Percentiles rank a stretch among this genome's conserved stretches.
Conservation (phyloP, 2,888 invertebrate genomes). For the Leptopilina syphax region DNA sequence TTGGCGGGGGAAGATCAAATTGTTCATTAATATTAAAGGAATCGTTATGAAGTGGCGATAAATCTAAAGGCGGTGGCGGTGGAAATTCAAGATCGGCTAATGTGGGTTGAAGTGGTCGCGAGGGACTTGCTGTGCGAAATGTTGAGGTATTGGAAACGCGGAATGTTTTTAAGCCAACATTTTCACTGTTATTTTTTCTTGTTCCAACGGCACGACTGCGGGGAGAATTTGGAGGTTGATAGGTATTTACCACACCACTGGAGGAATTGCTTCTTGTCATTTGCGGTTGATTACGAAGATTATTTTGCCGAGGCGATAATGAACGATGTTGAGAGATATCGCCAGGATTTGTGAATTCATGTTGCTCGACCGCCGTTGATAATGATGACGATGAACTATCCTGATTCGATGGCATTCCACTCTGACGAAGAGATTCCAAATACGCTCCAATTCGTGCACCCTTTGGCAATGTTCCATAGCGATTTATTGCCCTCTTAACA, state of each 20-base stretch:
- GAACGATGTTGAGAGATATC: constrained; percentile 78
- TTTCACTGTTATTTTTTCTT: constrained; percentile 67
- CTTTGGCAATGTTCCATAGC: constrained; percentile 98
- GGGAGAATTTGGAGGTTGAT: constrained; percentile 80
- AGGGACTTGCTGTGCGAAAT: constrained; percentile 83
- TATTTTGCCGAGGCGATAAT: constrained; percentile 82
- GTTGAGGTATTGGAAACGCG: constrained; percentile 73
- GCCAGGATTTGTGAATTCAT: constrained; percentile 61
- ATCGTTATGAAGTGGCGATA: constrained; percentile 84
- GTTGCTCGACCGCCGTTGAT: constrained; percentile 54
- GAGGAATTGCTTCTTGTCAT: constrained; percentile 95
- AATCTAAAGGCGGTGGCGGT: constrained; percentile 89
- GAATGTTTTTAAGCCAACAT: constrained; percentile 77
- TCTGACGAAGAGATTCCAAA: constrained; percentile 93
- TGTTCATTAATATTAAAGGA: constrained; percentile 61
- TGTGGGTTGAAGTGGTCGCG: constrained; percentile 84
- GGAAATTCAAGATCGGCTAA: constrained; percentile 92
- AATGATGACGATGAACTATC: constrained; percentile 56
- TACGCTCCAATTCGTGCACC: constrained; percentile 97
- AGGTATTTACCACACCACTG: constrained; percentile 82
- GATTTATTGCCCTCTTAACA: constrained; percentile 94
- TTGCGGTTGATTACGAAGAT: constrained; percentile 83
- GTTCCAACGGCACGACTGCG: constrained; percentile 72
- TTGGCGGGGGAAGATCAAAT: constrained; percentile 61
- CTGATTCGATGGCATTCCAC: constrained; percentile 80